A percentile compares a stretch with the other conserved stretches of the same genome.
Conservation (phyloP, 2,888 invertebrate species). For the Ethmia dodecea region DNA sequence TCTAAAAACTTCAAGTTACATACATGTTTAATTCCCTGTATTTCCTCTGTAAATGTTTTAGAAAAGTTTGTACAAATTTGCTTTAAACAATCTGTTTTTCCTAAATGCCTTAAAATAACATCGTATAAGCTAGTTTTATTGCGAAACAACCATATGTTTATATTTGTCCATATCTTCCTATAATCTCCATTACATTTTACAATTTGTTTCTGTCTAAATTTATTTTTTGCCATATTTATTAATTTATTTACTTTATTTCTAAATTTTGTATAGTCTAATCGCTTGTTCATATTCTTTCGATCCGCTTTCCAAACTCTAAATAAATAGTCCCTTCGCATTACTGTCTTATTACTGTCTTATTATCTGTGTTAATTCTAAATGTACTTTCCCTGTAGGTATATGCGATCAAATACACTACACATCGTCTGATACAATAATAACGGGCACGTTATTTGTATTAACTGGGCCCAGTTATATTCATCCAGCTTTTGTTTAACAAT, state of each 20-base stretch:
- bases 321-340: neutral
- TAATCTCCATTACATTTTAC: neutral
- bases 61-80: constrained; percentile 2
- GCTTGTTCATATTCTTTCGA: constrained; percentile 5
- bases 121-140: neutral
- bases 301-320: neutral
- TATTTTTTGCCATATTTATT: constrained; percentile 5
- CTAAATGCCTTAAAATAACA: constrained; percentile 1
- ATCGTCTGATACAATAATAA: neutral
- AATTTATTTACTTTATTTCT: constrained; percentile 5
- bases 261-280: constrained; percentile 4
- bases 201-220: neutral
- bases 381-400: neutral
- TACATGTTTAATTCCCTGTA: constrained; percentile 3
- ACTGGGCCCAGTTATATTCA: neutral
- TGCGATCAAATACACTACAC: neutral
- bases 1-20: constrained; percentile 1
- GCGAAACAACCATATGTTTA: constrained; percentile 1
- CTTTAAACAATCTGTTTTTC: neutral
- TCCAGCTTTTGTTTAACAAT: neutral
- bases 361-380: neutral
- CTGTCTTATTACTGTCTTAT: neutral
- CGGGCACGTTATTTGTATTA: neutral
- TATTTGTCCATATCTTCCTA: neutral
- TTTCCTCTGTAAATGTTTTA: constrained; percentile 6